Percentiles rank a stretch among this genome's conserved stretches.
Conservation (phyloP, 2,888 invertebrate genomes). For the Sclerodermus sp. region DNA sequence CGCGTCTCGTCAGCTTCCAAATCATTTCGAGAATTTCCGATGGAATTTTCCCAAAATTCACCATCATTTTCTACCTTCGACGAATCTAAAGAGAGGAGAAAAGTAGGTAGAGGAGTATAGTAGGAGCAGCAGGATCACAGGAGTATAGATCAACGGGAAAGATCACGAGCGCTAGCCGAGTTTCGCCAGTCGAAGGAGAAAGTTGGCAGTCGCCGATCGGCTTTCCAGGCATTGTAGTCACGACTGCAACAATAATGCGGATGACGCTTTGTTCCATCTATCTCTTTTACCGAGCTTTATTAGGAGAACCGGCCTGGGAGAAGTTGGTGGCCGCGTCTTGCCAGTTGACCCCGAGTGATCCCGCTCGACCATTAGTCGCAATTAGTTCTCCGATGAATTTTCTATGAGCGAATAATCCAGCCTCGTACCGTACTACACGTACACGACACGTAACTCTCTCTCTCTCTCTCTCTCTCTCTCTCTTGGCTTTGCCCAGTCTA, state of each 20-base stretch:
- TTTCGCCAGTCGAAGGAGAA: conserved; percentile 45
- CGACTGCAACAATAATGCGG: conserved; percentile 37
- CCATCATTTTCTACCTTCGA: no score
- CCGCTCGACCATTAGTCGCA: conserved; percentile 43
- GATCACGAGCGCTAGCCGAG: conserved; percentile 50
- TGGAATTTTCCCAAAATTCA: neutral
- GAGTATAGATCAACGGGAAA: conserved; percentile 43
- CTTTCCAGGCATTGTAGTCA: conserved; percentile 44
- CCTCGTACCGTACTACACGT: conserved; percentile 14
- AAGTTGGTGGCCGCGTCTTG: conserved; percentile 9
- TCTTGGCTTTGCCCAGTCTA: no score
- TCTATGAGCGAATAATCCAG: conserved; percentile 41
- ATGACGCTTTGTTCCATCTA: conserved; percentile 24
- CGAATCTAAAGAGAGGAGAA: conserved; percentile 8
- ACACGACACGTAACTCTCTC: no score
- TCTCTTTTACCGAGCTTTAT: conserved; percentile 3
- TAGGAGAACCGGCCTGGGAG: no score
- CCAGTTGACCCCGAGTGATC: conserved; percentile 21
- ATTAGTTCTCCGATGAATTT: conserved; percentile 50
- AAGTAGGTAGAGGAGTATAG: conserved; percentile 10
- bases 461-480: no score
- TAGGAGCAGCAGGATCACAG: conserved; percentile 15
- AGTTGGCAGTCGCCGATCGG: conserved; percentile 48
- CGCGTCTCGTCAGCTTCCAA: neutral
- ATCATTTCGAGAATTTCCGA: neutral